Percentiles rank a stretch among this genome's conserved stretches.
Evolutionary conservation across 1,140 invertebrate genomes (phyloP).

Genomic region (Pinna nobilis): DNA sequence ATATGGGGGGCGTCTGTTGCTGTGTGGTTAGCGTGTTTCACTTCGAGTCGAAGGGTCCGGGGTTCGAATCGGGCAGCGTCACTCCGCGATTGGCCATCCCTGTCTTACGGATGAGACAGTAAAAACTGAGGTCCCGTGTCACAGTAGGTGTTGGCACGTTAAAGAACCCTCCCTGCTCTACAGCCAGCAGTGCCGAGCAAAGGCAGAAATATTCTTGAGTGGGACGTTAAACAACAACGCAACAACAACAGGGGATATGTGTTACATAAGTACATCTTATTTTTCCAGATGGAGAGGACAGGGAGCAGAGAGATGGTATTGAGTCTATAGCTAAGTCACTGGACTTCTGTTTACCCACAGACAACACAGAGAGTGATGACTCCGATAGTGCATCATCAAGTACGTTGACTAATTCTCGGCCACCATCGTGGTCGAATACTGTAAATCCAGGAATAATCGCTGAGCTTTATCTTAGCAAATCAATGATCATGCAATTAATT

Average conservation of each 20-base stretch:
- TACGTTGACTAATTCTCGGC: constrained; percentile 25
- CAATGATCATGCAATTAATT: not conserved
- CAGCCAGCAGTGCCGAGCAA: too few species aligned
- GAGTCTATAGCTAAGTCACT: constrained; percentile 47
- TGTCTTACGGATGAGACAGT: too few species aligned
- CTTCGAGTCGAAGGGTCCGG: too few species aligned
- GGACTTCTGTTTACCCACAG: constrained; percentile 35
- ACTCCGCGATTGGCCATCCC: too few species aligned
- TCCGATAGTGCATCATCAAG: constrained; percentile 53
- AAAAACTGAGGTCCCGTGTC: too few species aligned
- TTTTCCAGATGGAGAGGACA: not conserved
- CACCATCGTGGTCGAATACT: not conserved
- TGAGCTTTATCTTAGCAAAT: not conserved
- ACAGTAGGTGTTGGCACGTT: too few species aligned
- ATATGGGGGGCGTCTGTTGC: not conserved
- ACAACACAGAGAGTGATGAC: constrained; percentile 42
- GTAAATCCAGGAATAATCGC: not conserved
- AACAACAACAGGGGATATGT: too few species aligned
- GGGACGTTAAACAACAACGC: too few species aligned
- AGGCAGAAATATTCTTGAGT: too few species aligned
- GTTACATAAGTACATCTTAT: not conserved
- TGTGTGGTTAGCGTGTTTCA: not conserved
- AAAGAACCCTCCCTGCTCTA: too few species aligned
- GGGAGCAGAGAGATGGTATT: constrained; percentile 30
- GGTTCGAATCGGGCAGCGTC: not conserved